A percentile compares a stretch with the other conserved stretches of the same genome.
Evolutionary conservation across 2,113 vertebrate genomes (phyloP).

Genomic region (Aegypius monachus): DNA sequence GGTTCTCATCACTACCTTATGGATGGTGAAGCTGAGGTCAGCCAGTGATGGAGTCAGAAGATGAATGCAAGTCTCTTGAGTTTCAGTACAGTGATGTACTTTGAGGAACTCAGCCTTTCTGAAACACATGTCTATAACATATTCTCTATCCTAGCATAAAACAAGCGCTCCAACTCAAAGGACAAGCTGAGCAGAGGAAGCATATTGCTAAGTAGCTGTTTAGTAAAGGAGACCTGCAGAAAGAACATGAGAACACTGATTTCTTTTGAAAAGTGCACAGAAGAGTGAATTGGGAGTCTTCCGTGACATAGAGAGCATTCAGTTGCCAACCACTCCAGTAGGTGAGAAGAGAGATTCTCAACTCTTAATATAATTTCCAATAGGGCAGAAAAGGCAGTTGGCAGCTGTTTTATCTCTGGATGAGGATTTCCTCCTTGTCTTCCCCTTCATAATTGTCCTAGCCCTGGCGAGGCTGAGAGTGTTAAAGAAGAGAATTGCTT

Average conservation of each 20-base stretch:
- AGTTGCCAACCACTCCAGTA: neutral
- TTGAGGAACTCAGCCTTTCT: neutral
- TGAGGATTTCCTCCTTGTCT: constrained; percentile 23
- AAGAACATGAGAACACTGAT: neutral
- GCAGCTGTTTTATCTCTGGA: neutral
- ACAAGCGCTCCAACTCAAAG: constrained; percentile 17
- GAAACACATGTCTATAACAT: neutral
- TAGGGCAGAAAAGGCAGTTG: neutral
- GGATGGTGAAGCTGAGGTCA: neutral
- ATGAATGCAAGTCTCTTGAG: neutral
- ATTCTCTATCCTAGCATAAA: neutral
- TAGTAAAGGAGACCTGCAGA: constrained; percentile 9
- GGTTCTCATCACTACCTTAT: neutral
- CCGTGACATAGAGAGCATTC: neutral
- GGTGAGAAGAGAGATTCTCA: neutral
- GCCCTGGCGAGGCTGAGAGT: neutral
- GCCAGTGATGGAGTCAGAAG: neutral
- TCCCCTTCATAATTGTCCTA: neutral
- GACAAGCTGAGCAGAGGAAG: neutral
- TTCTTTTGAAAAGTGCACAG: neutral
- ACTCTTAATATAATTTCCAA: neutral
- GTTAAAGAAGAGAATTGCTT: neutral
- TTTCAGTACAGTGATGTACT: neutral
- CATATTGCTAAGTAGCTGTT: constrained; percentile 5
- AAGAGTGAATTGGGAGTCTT: neutral